phyloP scores from a whole-genome alignment of 2,113 vertebrate species.

The Barbus barbus region DNA sequence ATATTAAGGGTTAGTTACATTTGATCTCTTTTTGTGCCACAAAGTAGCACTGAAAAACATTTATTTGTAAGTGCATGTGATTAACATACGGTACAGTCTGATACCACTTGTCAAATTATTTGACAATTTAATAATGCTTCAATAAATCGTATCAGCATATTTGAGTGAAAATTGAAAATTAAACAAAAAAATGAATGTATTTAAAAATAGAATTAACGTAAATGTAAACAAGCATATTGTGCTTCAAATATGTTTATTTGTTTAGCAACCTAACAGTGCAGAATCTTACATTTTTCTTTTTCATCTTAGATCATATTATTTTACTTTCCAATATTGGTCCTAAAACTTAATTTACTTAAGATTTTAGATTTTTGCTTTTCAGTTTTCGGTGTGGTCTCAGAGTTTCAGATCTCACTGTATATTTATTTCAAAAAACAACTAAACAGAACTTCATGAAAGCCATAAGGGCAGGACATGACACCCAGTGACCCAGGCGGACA shows the following conservation, averaged over 20 bases:
- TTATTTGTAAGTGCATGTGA: neutral
- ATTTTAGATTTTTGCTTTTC: neutral
- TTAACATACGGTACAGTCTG: neutral
- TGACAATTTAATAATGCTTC: no score
- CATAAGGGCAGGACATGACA: conserved; percentile 3
- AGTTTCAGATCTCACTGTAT: neutral
- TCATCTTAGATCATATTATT: neutral
- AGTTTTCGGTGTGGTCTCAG: neutral
- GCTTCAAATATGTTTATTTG: neutral
- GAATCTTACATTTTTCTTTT: neutral
- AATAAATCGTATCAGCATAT: no score
- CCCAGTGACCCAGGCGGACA: conserved; percentile 34
- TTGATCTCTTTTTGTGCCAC: neutral
- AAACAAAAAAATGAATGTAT: neutral
- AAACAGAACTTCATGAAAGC: neutral
- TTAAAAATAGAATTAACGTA: neutral
- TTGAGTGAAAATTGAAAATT: no score
- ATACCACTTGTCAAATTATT: neutral
- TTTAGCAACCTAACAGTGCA: neutral
- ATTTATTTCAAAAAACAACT: neutral
- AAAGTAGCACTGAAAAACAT: neutral
- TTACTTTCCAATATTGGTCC: neutral
- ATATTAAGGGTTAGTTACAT: no score
- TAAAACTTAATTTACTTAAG: neutral
- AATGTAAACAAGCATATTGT: neutral